Base-by-base conservation (phyloP, 2,113 vertebrate genomes). In the Syrmaticus mikado region DNA sequence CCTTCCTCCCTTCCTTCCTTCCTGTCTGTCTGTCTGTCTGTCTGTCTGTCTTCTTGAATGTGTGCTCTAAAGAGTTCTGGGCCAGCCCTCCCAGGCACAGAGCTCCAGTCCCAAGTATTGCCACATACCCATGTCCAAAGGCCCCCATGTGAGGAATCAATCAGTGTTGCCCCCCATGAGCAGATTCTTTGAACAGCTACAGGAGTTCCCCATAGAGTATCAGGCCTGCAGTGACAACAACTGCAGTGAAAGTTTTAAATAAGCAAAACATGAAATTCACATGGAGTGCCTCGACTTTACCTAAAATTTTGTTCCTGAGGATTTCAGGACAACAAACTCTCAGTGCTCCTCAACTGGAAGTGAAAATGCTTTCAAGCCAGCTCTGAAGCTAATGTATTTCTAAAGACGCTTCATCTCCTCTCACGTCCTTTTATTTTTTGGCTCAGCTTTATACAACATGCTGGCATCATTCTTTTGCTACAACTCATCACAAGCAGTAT, bases 101-200 rank as follows among this genome's bases (percentile, higher is more conserved):
- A 66, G 11, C 38, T 48, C 13, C 24, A 52, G 45, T 40, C 28
- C 25, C 58, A 57, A 32, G 53, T 76, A 19, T 7, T 52, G 20
- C 53, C 11, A 45, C 11, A 25, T 17, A 32, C 11, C 52, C 57
- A 38, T 8, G 43, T 40, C 40, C 28, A 48, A 67, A 85, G 62
- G 50, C 14, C 87, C 34, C 12, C 3, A 0, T 5, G 6, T 41
- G 64, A 90, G 16, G 43, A 91, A 85, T 45, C 8, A 6, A 32
- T 0, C 0, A 0, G 8, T 48, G 45, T 21, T 36, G 16, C 34
- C 28, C 27, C 19, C 34, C 6, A 53, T 43, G 32, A 90, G 10
- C 19, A 73, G 22, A 20, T 24, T 28, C 61, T 73, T 38, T 4
- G 2, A 87, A 36, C 38, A 71, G 41, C 18, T 74, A 21, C 7